Base-by-base conservation (phyloP, 2,113 vertebrate genomes). In the Limanda limanda region DNA sequence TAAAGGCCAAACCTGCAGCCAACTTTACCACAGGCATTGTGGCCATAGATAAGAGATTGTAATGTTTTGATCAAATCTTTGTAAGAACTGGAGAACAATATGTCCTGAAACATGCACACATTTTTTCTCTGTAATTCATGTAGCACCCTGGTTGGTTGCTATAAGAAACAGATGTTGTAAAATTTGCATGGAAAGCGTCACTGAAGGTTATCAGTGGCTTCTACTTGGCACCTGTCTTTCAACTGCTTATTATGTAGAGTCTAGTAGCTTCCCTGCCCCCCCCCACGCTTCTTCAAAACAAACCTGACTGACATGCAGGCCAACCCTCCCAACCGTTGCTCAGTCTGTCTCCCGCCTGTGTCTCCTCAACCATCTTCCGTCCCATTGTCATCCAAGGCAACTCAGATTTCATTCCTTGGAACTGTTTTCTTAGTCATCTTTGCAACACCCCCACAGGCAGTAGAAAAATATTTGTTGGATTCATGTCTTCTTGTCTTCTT, bases 231-330 rank as follows among this genome's bases (percentile, higher is more conserved):
- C 27, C 65, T 84, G 66, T 71, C 73, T n/a, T 59, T 76, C 47
- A 48, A 59, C 40, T 10, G 48, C 6, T 24, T 11, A 67, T 68
- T 12, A 61, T 65, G 23, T 40, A 1, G 27, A 75, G 15, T 18
- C 8, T 65, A 2, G 47, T 67, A 56, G 24, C 61, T 65, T 66
- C 80, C 75, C 88, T 79, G 31, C 78, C 81, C 84, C 78, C 25
- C 25, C 84, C 78, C 76, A 55, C 35, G 63, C 20, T 56, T 21
- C 58, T 56, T 91, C 55, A 84, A 86, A 90, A 90, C 86, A 89
- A 87, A 90, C 81, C 72, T 90, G 86, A 88, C 76, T 86, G 84
- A 84, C 87, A 76, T 87, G 77, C 84, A 74, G 54, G 75, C 77
- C 57, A 66, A 67, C 54, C 31, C 40, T 59, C 76, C 23, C 70